Base-by-base conservation (phyloP, 2,113 vertebrate species). In the Lophochroa leadbeateri region DNA sequence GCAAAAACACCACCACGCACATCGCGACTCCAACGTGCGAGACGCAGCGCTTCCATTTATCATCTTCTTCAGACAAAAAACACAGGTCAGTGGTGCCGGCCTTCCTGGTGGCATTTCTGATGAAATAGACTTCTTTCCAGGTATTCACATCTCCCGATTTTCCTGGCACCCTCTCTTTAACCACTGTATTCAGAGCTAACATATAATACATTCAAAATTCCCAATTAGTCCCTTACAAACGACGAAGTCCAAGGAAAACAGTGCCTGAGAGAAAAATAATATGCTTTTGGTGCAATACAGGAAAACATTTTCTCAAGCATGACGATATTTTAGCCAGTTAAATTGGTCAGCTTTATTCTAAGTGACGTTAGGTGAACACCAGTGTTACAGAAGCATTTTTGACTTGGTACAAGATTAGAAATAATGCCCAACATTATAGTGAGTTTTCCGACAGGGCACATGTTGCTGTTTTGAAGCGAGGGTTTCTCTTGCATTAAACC, bases 161-260 rank as follows among this genome's bases (percentile, higher is more conserved):
- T 96, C 78, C 92, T 95, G 94, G 81, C 74, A 94, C 37, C 4
- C 25, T n/a, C 49, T 58, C 77, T 82, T 70, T 70, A 92, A 87
- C 70, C 61, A 82, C 74, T 0, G 3, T 57, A 53, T 53, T 71
- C 67, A 6, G 13, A 94, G 52, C 55, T 55, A 82, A 71, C 28
- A 69, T 33, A 68, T 46, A 85, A 82, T 27, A 41, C 64, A 29
- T 49, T 82, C 17, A 75, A 75, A 92, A 65, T 81, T 93, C 75
- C 41, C 81, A 94, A 85, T 94, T 92, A 96, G 88, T 79, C n/a
- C 18, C 46, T 85, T 72, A 82, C 58, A 91, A 89, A 87, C 25
- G 9, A 53, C 29, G 15, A 89, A 91, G 74, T 86, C 91, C 83
- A 96, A 96, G 63, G 76, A 90, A 97, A 97, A 92, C 60, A 86